Evolutionary conservation across 2,888 invertebrate species (phyloP), one percentile per base, ranked within the genome.

Genomic region (Torymus aiolomorphi): DNA sequence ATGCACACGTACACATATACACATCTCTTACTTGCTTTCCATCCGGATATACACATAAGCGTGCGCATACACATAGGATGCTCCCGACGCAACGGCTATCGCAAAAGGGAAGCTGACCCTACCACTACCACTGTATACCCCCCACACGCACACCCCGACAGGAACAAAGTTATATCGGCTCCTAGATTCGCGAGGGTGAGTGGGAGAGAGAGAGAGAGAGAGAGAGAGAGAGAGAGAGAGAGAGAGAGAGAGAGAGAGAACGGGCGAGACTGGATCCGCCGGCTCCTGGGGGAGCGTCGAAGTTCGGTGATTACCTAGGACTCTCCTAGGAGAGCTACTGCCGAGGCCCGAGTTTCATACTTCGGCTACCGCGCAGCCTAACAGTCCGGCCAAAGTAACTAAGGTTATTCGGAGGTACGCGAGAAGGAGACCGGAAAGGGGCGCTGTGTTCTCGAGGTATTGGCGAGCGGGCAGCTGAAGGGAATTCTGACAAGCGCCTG

Each of bases 241-340:
- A 16, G 42, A 24, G n/a, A 20, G 56, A 10, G 62, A 10, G 24
- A 31, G 31, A 69, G 56, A 69, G 54, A 8, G 11, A 31, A n/a
- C 18, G 74, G n/a, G 67, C 24, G 72, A 71, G 51, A 18, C 42
- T 20, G 51, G n/a, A 49, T 73, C 16, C 62, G 31, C 88, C 88
- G 86, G 86, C 88, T 89, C 89, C 90, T 86, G 86, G 86, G 90
- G 88, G 89, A 90, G 87, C 85, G 78, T 77, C 88, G 89, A 90
- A 90, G 90, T 90, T 90, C 89, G 89, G 89, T 90, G 90, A 90
- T 90, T 90, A 90, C 90, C 89, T 87, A 88, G 89, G 90, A 88
- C 88, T 89, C 89, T 89, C 89, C 87, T 86, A 89, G 89, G 88
- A 89, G 86, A 20, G 54, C 42, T 42, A 42, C 42, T 42, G 42